These are phyloP conservation scores for Incurvaria masculella DNA, from an alignment of 2,888 invertebrate genomes.

Conservation along the genomic window DNA sequence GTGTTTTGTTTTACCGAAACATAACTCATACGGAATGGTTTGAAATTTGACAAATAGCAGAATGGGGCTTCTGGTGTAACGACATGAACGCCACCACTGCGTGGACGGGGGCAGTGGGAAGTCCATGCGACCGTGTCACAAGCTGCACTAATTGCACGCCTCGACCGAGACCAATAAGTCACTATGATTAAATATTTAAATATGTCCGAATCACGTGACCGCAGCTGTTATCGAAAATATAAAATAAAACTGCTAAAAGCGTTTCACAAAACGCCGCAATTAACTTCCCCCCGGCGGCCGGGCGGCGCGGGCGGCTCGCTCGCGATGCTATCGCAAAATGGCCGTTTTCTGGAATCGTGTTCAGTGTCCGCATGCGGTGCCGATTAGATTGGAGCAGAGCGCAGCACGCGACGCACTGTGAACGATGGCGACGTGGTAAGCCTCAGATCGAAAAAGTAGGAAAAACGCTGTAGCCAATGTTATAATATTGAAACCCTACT, in stretches of 20 bases:
- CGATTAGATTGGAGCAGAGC: background rate
- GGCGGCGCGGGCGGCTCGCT: constrained; percentile 18
- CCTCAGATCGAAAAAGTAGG: too few species aligned
- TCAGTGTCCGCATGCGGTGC: constrained; percentile 20
- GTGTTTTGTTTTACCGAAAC: too few species aligned
- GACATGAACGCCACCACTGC: too few species aligned
- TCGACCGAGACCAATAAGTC: background rate
- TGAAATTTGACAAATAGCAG: too few species aligned
- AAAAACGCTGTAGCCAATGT: too few species aligned
- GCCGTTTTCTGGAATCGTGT: constrained; percentile 56
- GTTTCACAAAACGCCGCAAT: constrained; percentile 55
- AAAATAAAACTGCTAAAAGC: background rate
- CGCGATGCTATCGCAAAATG: constrained; percentile 53
- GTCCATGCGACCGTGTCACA: background rate
- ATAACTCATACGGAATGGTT: too few species aligned
- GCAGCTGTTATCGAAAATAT: background rate
- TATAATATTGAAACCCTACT: too few species aligned
- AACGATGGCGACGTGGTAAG: too few species aligned
- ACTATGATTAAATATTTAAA: background rate
- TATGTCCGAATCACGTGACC: background rate
- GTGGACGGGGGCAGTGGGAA: too few species aligned
- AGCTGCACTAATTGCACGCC: background rate
- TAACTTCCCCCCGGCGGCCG: constrained; percentile 32
- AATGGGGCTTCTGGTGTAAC: too few species aligned
- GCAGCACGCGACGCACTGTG: background rate